Evolutionary conservation across 2,888 invertebrate genomes (phyloP).

Genomic region (Cephus sareptanus): DNA sequence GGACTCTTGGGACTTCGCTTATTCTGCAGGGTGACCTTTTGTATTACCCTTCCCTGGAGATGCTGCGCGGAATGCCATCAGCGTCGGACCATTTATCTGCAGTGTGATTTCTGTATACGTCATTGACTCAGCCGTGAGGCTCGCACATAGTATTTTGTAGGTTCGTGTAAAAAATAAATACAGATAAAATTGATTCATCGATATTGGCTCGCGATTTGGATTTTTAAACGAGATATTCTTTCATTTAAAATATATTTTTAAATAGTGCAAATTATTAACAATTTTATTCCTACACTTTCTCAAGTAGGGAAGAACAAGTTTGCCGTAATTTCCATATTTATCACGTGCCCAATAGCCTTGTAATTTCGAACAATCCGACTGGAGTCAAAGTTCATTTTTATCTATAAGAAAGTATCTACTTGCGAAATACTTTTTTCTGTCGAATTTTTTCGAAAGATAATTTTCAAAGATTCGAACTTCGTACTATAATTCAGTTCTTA

Average conservation of each 20-base stretch:
- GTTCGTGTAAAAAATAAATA: neutral
- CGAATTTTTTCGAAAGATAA: too few species aligned
- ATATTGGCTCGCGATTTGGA: neutral
- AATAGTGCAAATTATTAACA: neutral
- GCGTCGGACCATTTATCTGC: neutral
- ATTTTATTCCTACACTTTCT: too few species aligned
- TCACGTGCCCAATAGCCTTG: too few species aligned
- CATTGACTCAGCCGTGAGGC: neutral
- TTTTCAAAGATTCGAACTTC: too few species aligned
- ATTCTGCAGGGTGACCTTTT: neutral
- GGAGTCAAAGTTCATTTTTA: too few species aligned
- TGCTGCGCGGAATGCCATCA: neutral
- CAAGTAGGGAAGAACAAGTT: too few species aligned
- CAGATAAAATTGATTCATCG: neutral
- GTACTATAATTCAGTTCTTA: too few species aligned
- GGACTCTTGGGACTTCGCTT: neutral
- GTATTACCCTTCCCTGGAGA: neutral
- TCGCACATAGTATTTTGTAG: neutral
- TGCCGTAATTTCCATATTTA: too few species aligned
- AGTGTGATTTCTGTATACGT: neutral
- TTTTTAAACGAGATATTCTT: neutral
- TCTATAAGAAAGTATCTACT: too few species aligned
- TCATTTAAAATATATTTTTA: neutral
- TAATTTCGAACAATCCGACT: too few species aligned
- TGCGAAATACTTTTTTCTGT: too few species aligned